Evolutionary conservation across 2,113 vertebrate genomes (phyloP), one percentile per base, ranked within the genome.

Genomic region (Amblyornis subalaris): DNA sequence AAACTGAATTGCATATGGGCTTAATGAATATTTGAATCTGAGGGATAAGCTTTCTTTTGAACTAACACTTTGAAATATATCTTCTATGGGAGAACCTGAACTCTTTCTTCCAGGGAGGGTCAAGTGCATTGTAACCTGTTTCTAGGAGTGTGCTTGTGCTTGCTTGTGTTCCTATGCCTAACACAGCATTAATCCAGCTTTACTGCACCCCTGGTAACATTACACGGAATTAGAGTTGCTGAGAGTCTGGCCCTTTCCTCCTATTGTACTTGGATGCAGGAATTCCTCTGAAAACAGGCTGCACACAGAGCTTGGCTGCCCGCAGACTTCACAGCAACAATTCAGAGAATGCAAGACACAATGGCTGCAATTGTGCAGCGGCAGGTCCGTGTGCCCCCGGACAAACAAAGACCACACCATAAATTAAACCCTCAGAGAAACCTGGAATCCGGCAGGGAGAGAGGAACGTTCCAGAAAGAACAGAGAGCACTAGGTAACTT

Each of bases 221-320:
- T 54, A 40, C 9, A n/a, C 5, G 1, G n/a, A 88, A 76, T 60
- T 20, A 40, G 50, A 61, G 69, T 2, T 44, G 51, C 54, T 67
- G 60, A 55, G 90, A 86, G 82, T 74, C 88, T 44, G 72, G 79
- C 90, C 83, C 67, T 94, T 95, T 96, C 94, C 96, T 94, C 55
- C 92, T 81, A 95, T 95, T 96, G 96, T 96, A 18, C 44, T 92
- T 51, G 72, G 88, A 71, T 24, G 38, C 95, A 94, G 92, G 90
- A 96, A 90, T 90, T 96, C 92, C 92, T 96, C 88, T 90, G 51
- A 93, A 93, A 95, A 88, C 85, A 80, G 1, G n/a, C 90, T 62
- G 78, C 79, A 22, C 67, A 12, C 54, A 60, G 92, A 42, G 75
- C 48, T 74, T 83, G 96, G 79, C 90, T 94, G 74, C 58, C 67